A percentile compares a stretch with the other conserved stretches of the same genome.
Conservation (phyloP, 2,888 invertebrate genomes). For the Neoscelio sp. region DNA sequence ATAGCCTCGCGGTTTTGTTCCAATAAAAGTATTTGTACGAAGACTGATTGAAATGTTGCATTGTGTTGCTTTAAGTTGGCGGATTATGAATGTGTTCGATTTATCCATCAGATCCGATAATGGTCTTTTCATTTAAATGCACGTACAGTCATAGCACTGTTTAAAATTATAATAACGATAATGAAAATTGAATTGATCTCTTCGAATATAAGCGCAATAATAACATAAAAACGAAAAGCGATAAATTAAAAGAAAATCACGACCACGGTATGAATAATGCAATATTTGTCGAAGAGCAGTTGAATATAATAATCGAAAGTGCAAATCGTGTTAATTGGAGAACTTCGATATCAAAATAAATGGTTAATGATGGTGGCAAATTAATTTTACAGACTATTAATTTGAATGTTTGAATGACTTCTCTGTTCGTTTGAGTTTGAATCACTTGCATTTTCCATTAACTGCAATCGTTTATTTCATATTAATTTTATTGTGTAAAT, state of each 20-base stretch:
- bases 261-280: too few relatives aligned
- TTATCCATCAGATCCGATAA: constrained; percentile 42
- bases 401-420: too few relatives aligned
- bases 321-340: constrained; percentile 2
- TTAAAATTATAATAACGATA: neutral
- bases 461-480: too few relatives aligned
- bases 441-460: too few relatives aligned
- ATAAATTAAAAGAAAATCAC: constrained; percentile 5
- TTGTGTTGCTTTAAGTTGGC: constrained; percentile 19
- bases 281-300: constrained; percentile 5
- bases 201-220: too few relatives aligned
- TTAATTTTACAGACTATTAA: too few relatives aligned
- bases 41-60: constrained; percentile 52
- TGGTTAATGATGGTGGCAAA: too few relatives aligned
- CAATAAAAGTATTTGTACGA: constrained; percentile 36
- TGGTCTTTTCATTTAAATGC: constrained; percentile 29
- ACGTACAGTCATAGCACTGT: constrained; percentile 18
- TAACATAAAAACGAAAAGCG: neutral
- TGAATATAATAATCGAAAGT: constrained; percentile 12
- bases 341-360: neutral
- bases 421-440: too few relatives aligned
- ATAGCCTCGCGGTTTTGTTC: constrained; percentile 34
- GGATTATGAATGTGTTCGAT: constrained; percentile 39
- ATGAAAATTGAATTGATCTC: constrained; percentile 19
- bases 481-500: too few relatives aligned